Evolutionary conservation across 2,113 vertebrate species (phyloP), one percentile per base, ranked within the genome.

Genomic region (Fukomys damarensis): DNA sequence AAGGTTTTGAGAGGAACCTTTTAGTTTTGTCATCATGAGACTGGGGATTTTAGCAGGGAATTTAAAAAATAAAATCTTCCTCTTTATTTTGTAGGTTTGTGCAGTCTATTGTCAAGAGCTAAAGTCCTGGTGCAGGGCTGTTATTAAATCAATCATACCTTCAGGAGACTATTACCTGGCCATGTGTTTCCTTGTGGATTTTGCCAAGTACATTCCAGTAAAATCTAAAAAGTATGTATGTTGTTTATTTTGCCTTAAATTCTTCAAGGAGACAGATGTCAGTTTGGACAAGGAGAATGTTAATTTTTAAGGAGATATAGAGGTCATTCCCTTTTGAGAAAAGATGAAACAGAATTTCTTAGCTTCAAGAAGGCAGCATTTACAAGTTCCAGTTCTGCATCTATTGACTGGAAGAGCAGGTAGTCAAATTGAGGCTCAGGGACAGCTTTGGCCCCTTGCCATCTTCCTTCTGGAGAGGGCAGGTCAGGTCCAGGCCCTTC

Each of bases 151-250:
- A 5, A 82, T 98, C 1, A 6, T 96, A 56, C 93, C 77, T 81
- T 98, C 96, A 24, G 95, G 59, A 24, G 97, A 97, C 81, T 66
- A 96, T 65, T 98, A 97, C 86, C 95, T 98, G 74, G 77, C 94
- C 7, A 30, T 98, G 0, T 99, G 99, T 82, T 99, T 99, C 94
- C 98, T 99, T 32, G 97, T 99, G 97, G 99, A 99, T 96, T 98
- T 98, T 95, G 99, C 98, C 70, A 98, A 97, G 49, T 95, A 93
- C 24, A 63, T 98, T 81, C 98, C 94, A 61, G 98, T 99, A 95
- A 94, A 98, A 92, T 95, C 97, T 82, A 96, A 98, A 63, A 97
- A 98, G 99, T 99, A 98, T 17, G 98, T 97, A 49, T 20, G 3
- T 16, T 52, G 9, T 89, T 91, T 82, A 74, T 84, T 93, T 94